phyloP scores from a whole-genome alignment of 1,140 invertebrate genomes.

The Anadara kagoshimensis region DNA sequence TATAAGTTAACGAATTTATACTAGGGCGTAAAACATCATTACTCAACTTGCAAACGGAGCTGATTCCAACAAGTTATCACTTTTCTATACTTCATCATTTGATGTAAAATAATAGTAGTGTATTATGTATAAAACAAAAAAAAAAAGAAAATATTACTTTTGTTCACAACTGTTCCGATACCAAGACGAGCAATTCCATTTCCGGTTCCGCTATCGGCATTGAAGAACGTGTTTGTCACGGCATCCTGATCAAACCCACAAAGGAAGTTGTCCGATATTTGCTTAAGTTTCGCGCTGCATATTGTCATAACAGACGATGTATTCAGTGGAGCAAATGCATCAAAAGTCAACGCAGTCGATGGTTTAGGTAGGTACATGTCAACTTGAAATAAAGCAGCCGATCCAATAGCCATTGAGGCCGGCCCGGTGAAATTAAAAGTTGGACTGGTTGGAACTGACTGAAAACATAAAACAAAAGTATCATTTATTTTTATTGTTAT shows the following conservation, averaged over 20 bases:
- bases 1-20: too few relatives aligned
- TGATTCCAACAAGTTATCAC: too few relatives aligned
- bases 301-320: conserved; percentile 60
- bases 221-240: conserved; percentile 12
- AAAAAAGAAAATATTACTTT: conserved; percentile 53
- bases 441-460: conserved; percentile 36
- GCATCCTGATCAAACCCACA: conserved; percentile 48
- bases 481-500: too few relatives aligned
- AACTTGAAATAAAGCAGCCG: conserved; percentile 48
- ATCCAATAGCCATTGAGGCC: conserved; percentile 46
- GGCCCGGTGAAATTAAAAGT: conserved; percentile 61
- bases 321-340: conserved; percentile 62
- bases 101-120: neutral
- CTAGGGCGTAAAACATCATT: too few relatives aligned
- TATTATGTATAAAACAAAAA: neutral
- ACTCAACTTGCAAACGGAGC: too few relatives aligned
- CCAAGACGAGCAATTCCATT: conserved; percentile 48
- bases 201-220: conserved; percentile 44
- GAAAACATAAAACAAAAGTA: conserved; percentile 1
- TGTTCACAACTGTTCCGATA: conserved; percentile 57
- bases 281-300: conserved; percentile 52
- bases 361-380: conserved; percentile 60
- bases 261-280: conserved; percentile 52
- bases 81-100: too few relatives aligned
- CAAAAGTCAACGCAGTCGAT: conserved; percentile 43